Base-by-base conservation (phyloP, 2,888 invertebrate genomes). In the Cataglyphis cursor region DNA sequence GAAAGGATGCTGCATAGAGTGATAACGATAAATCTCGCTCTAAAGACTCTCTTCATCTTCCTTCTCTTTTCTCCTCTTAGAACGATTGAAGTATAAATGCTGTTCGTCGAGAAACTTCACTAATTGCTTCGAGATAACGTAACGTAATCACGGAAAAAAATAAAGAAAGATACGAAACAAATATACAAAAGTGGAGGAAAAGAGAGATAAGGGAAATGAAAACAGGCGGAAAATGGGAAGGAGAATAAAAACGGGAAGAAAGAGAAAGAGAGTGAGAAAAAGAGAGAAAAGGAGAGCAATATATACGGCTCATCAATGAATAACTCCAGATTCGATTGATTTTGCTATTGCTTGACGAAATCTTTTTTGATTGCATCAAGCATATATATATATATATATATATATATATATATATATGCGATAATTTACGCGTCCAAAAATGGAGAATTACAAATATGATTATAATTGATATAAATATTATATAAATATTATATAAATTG, bases 271-370 rank as follows among this genome's bases (percentile, higher is more conserved):
- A 64, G 31, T 66, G 48, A 75, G 31, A 83, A 8, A 51, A 2
- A 51, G 2, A 51, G n/a, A 51, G 51, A 51, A 38, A n/a, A 62
- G 51, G 18, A 31, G n/a, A 48, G 61, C 44, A 85, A 48, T 82
- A 83, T 44, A 15, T 68, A 81, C 59, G 83, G 54, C 18, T 65
- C 24, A 70, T 82, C 72, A 81, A 84, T 81, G 81, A 84, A 82
- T 83, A 68, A 76, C 70, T 82, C 83, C 75, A 83, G 83, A 0
- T 12, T 72, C 74, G 48, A 87, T 78, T 57, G 80, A 82, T 76
- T 21, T 84, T 83, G 6, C 15, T 57, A 41, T 35, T 10, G 18
- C n/a, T 61, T 35, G 44, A 35, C 73, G 75, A 66, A 81, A 73
- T 74, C 65, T 38, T 12, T 21, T 70, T 48, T n/a, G 8, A 6